Conservation (phyloP, 2,797 vertebrate species). For the Anabacerthia variegaticeps region DNA sequence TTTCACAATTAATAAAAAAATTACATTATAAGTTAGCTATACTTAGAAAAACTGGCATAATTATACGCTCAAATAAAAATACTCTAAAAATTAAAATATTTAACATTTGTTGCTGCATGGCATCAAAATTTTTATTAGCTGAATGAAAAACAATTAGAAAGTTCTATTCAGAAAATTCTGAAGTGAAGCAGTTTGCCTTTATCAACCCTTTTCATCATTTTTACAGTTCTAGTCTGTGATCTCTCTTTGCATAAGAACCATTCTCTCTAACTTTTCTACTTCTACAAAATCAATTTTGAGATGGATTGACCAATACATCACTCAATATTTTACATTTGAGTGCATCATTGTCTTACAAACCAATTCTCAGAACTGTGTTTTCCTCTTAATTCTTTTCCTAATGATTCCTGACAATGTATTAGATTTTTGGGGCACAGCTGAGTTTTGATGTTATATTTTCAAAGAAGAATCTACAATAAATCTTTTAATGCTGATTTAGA, state of each 20-base stretch:
- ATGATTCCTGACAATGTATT: neutral
- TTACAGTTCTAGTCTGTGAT: neutral
- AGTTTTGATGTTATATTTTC: neutral
- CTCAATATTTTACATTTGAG: neutral
- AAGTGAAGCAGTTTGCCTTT: neutral
- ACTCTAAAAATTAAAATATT: neutral
- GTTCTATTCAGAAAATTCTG: neutral
- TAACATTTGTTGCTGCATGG: neutral
- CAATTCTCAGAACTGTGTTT: neutral
- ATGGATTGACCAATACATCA: neutral
- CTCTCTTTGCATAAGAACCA: neutral
- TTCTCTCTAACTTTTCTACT: neutral
- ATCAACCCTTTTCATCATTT: neutral
- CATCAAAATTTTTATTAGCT: neutral
- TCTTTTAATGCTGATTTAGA: neutral
- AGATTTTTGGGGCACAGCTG: neutral
- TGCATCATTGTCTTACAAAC: neutral
- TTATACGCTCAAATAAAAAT: neutral
- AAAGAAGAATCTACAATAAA: neutral
- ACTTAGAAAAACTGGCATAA: neutral
- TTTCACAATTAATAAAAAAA: neutral
- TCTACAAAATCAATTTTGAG: neutral
- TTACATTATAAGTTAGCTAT: neutral
- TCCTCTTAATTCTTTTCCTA: neutral
- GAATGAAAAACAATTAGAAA: neutral